Conservation (phyloP, 2,113 vertebrate species). For the Andinoacara biseriatus region DNA sequence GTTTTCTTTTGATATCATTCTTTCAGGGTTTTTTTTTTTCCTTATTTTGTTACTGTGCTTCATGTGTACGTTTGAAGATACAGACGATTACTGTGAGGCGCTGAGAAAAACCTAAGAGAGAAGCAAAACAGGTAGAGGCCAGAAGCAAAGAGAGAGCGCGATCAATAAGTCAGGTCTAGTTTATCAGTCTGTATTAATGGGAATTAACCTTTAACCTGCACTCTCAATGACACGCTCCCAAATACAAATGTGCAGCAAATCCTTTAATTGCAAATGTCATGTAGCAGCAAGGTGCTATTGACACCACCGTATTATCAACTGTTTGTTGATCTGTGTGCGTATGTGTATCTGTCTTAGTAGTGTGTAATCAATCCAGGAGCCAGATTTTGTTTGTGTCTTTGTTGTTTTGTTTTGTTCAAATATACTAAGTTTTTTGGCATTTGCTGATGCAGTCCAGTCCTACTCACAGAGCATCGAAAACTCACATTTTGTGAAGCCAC, state of each 20-base stretch:
- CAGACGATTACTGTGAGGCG: background rate
- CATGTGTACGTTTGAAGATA: background rate
- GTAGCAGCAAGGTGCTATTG: slow-evolving; percentile 54
- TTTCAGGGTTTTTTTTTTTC: background rate
- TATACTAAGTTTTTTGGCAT: background rate
- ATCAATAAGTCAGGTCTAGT: slow-evolving; percentile 69
- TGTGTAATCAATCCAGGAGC: background rate
- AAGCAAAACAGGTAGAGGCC: background rate
- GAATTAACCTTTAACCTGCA: slow-evolving; percentile 64
- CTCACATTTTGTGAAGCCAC: background rate
- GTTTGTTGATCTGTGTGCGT: slow-evolving; percentile 2
- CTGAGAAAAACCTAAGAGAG: background rate
- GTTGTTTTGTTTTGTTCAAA: background rate
- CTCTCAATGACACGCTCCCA: slow-evolving; percentile 24
- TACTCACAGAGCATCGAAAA: background rate
- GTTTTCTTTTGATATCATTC: background rate
- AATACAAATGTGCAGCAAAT: slow-evolving; percentile 33
- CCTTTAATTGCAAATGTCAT: slow-evolving; percentile 62
- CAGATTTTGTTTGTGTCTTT: background rate
- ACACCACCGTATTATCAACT: slow-evolving; percentile 33
- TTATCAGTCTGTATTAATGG: slow-evolving; percentile 66
- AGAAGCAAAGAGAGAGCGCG: slow-evolving; percentile 4
- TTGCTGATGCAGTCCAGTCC: background rate
- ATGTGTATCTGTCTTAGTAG: background rate
- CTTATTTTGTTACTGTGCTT: background rate